Evolutionary conservation across 1,140 invertebrate species (phyloP).

Genomic region (fruit fly (Drosophila melanogaster)): DNA sequence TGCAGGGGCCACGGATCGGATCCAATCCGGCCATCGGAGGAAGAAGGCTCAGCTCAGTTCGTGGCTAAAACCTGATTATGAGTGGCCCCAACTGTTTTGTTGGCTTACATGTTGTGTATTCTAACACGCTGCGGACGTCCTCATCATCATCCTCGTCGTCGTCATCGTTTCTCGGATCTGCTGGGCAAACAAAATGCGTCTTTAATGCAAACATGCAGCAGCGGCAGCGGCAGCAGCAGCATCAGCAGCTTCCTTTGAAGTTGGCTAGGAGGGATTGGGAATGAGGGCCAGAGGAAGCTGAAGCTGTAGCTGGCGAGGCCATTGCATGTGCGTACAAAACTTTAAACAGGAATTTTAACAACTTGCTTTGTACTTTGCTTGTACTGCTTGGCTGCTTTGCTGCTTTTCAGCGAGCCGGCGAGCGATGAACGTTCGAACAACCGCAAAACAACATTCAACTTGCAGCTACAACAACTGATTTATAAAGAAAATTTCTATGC

Average conservation of each 20-base stretch:
- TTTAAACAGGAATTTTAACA: conserved; percentile 84
- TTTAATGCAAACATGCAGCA: conserved; percentile 81
- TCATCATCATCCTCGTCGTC: conserved; percentile 45
- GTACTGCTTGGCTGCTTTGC: conserved; percentile 44
- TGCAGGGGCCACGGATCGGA: conserved; percentile 32
- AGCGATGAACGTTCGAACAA: conserved; percentile 39
- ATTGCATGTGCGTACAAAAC: conserved; percentile 82
- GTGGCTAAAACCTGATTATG: conserved; percentile 80
- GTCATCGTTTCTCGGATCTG: conserved; percentile 45
- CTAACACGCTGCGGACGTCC: conserved; percentile 79
- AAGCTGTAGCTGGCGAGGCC: conserved; percentile 4
- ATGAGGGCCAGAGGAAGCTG: conserved; percentile 15
- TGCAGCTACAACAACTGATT: conserved; percentile 72
- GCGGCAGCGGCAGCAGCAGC: conserved; percentile 41
- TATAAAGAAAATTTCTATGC: conserved; percentile 82
- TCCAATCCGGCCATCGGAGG: conserved; percentile 1
- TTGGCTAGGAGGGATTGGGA: conserved; percentile 23
- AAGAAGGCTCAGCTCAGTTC: conserved; percentile 16
- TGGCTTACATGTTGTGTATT: conserved; percentile 76
- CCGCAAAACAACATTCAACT: conserved; percentile 60
- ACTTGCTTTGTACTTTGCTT: conserved; percentile 81
- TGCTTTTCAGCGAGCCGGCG: conserved; percentile 38
- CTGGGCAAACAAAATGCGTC: conserved; percentile 80
- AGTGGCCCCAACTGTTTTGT: conserved; percentile 73
- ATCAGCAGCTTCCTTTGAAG: conserved; percentile 70